phyloP scores from a whole-genome alignment of 2,113 vertebrate species.

The Colinus virginianus region DNA sequence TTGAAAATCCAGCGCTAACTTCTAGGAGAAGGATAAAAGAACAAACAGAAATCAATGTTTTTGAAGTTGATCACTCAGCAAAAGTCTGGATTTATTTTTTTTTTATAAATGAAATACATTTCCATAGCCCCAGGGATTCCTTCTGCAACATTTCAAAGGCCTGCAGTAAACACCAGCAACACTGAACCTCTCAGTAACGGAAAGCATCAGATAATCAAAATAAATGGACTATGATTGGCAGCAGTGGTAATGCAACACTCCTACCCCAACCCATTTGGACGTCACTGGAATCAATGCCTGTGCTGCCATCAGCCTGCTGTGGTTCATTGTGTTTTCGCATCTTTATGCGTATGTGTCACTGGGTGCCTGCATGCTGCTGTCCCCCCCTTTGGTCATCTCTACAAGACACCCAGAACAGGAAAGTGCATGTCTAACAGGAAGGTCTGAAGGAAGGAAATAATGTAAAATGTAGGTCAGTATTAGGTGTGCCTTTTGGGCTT shows the following conservation, averaged over 20 bases:
- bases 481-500: neutral
- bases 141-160: slow-evolving; percentile 19
- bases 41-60: neutral
- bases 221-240: neutral
- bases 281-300: neutral
- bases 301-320: neutral
- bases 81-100: neutral
- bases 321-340: neutral
- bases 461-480: neutral
- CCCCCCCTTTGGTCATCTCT: neutral
- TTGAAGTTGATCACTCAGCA: neutral
- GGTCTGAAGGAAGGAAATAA: neutral
- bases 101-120: slow-evolving; percentile 25
- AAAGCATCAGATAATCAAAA: neutral
- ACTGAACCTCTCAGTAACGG: neutral
- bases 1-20: neutral
- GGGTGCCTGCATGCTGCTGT: neutral
- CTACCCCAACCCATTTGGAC: neutral
- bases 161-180: neutral
- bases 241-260: neutral
- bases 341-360: neutral
- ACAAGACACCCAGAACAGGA: neutral
- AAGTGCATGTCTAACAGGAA: rapidly evolving
- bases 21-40: neutral
- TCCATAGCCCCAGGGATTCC: slow-evolving; percentile 23